These are phyloP conservation scores for Agrochola macilenta DNA, from an alignment of 2,888 invertebrate species.

Conservation along the genomic window DNA sequence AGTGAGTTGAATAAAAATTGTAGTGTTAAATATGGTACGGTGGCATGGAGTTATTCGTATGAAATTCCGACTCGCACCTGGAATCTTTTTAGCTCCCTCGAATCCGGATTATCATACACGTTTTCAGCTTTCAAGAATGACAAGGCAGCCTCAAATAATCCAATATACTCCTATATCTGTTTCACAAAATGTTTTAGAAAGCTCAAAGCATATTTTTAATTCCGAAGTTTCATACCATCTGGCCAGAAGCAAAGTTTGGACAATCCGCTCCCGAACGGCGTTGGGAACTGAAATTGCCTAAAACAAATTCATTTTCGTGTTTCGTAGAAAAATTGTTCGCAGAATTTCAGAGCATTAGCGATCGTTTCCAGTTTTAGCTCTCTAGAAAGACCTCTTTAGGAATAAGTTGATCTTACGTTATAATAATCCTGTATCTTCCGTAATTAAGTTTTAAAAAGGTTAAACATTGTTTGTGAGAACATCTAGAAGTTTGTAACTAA, in stretches of 20 bases:
- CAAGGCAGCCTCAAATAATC: neutral
- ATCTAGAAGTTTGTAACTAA: neutral
- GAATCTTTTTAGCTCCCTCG: neutral
- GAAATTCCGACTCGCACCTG: too few species aligned
- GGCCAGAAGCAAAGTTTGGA: slow-evolving; percentile 43
- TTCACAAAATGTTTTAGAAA: slow-evolving; percentile 26
- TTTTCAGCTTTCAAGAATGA: neutral
- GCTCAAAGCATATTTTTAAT: slow-evolving; percentile 51
- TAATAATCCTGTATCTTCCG: slow-evolving; percentile 16
- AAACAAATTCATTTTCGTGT: slow-evolving; percentile 51
- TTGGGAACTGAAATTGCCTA: slow-evolving; percentile 48
- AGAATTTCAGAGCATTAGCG: slow-evolving; percentile 31
- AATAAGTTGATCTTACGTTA: slow-evolving; percentile 16
- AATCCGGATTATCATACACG: slow-evolving; percentile 18
- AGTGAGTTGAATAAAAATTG: too few species aligned
- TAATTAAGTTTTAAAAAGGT: slow-evolving; percentile 27
- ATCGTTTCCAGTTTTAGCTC: slow-evolving; percentile 22
- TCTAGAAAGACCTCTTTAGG: neutral
- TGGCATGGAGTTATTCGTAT: too few species aligned
- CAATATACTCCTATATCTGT: slow-evolving; percentile 17
- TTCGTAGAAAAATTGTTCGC: slow-evolving; percentile 38
- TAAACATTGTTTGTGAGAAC: slow-evolving; percentile 3
- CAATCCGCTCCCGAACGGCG: slow-evolving; percentile 38
- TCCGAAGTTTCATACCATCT: slow-evolving; percentile 58
- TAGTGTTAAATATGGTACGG: too few species aligned